These are phyloP conservation scores for Heterocephalus glaber DNA, from an alignment of 2,113 vertebrate species.

Conservation along the genomic window DNA sequence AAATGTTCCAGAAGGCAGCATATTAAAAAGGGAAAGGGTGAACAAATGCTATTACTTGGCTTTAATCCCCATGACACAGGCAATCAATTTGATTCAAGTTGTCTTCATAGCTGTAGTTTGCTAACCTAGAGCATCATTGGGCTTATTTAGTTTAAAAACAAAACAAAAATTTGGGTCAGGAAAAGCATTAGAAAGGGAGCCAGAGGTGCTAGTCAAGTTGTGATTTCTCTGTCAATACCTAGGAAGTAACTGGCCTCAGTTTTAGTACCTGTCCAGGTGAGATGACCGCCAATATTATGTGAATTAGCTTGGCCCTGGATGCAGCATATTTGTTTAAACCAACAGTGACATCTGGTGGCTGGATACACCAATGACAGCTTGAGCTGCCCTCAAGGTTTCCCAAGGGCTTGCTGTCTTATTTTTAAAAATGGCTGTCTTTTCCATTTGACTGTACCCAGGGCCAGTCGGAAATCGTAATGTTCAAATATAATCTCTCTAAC, in stretches of 20 bases:
- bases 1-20: slow-evolving; percentile 65
- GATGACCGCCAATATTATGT: not conserved
- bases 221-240: not conserved
- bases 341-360: slow-evolving; percentile 87
- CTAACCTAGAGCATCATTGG: not conserved
- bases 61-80: not conserved
- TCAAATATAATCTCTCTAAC: not conserved
- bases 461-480: not conserved
- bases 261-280: not conserved
- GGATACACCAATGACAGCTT: slow-evolving; percentile 45
- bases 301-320: not conserved
- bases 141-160: not conserved
- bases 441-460: not conserved
- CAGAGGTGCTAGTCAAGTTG: not conserved
- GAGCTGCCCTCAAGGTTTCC: not conserved
- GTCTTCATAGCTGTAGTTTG: slow-evolving; percentile 9
- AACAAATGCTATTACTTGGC: slow-evolving; percentile 37
- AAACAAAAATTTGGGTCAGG: not conserved
- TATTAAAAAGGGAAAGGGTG: slow-evolving; percentile 70
- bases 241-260: not conserved
- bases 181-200: not conserved
- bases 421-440: slow-evolving; percentile 40
- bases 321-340: slow-evolving; percentile 76
- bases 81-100: slow-evolving; percentile 44
- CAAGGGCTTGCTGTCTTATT: not conserved